These are phyloP conservation scores for Aphelocoma coerulescens DNA, from an alignment of 2,113 vertebrate genomes.

Conservation along the genomic window DNA sequence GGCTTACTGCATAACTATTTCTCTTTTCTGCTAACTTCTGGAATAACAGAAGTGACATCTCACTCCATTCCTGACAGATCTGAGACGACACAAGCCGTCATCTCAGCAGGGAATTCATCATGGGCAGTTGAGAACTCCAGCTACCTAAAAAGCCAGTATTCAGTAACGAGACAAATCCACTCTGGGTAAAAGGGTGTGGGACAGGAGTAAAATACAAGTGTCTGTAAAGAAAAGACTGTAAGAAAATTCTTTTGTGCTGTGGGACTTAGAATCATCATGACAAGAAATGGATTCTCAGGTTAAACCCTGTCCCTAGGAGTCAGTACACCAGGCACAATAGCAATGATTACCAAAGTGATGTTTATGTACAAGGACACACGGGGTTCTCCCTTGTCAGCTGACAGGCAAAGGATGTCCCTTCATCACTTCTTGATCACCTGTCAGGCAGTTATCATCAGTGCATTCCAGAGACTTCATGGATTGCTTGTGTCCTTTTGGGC, in stretches of 20 bases:
- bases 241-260: background rate
- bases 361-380: background rate
- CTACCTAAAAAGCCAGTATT: background rate
- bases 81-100: background rate
- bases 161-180: background rate
- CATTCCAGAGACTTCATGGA: background rate
- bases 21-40: background rate
- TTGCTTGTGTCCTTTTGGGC: background rate
- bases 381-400: background rate
- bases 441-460: background rate
- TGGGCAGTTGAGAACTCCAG: background rate
- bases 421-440: background rate
- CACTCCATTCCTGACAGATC: background rate
- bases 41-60: background rate
- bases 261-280: accelerated
- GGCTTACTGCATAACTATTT: background rate
- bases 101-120: background rate
- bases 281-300: background rate
- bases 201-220: background rate
- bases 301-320: background rate
- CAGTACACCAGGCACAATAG: background rate
- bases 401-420: background rate
- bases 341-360: background rate
- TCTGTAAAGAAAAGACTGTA: background rate
- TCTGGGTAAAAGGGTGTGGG: background rate